phyloP scores from a whole-genome alignment of 2,113 vertebrate genomes.

The Sphyrna mokarran region DNA sequence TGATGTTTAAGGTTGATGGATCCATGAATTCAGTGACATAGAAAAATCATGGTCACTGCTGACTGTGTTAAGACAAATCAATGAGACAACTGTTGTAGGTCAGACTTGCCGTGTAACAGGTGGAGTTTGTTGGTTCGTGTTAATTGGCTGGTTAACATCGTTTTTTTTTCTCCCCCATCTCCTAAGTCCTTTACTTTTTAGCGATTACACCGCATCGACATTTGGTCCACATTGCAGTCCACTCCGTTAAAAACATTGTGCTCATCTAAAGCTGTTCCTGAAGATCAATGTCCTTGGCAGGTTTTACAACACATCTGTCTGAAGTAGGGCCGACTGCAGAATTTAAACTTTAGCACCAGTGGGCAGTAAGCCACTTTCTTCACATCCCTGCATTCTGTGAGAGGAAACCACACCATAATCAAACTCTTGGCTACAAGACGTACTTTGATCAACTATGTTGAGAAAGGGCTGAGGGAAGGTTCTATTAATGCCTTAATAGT shows the following conservation, averaged over 20 bases:
- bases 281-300: constrained; percentile 84
- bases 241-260: not conserved
- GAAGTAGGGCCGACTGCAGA: constrained; percentile 96
- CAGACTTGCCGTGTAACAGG: not conserved
- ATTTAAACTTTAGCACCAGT: constrained; percentile 97
- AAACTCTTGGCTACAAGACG: not conserved
- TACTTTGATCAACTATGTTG: not conserved
- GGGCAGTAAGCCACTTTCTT: constrained; percentile 99
- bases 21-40: not conserved
- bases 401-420: constrained; percentile 7
- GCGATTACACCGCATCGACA: not conserved
- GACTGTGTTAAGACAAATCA: not conserved
- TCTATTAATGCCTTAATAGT: not conserved
- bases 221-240: constrained; percentile 30
- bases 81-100: constrained; percentile 8
- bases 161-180: not conserved
- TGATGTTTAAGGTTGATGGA: not conserved
- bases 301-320: constrained; percentile 99
- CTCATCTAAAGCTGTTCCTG: not conserved
- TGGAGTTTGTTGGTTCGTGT: not conserved
- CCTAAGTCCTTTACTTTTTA: constrained; percentile 6
- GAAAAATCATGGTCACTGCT: constrained; percentile 3
- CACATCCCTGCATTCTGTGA: constrained; percentile 96
- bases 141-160: constrained; percentile 1
- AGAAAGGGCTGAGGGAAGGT: not conserved